phyloP scores from a whole-genome alignment of 2,113 vertebrate species.

The Apeltes quadracus region DNA sequence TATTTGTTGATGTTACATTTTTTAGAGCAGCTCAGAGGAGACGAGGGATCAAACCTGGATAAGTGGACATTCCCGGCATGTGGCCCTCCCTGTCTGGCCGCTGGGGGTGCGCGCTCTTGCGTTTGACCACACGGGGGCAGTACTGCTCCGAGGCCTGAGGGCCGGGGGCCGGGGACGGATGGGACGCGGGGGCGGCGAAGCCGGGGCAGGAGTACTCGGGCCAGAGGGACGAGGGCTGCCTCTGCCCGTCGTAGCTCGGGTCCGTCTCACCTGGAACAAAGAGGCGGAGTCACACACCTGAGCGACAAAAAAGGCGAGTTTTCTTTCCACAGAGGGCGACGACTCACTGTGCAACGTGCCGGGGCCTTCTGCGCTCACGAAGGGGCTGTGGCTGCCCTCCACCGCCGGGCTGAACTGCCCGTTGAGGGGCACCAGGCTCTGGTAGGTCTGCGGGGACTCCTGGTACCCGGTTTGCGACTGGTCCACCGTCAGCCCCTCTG shows the following conservation, averaged over 20 bases:
- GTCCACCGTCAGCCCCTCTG: conserved; percentile 68
- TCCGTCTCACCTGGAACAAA: conserved; percentile 67
- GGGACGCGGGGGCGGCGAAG: conserved; percentile 52
- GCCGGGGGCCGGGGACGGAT: conserved; percentile 44
- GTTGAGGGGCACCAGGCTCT: conserved; percentile 73
- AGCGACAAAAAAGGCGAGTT: background rate
- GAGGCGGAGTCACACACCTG: background rate
- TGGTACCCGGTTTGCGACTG: conserved; percentile 69
- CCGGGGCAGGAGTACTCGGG: conserved; percentile 69
- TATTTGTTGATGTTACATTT: background rate
- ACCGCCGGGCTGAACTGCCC: conserved; percentile 69
- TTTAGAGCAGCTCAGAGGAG: background rate
- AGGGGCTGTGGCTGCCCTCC: conserved; percentile 69
- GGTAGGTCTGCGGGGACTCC: conserved; percentile 76
- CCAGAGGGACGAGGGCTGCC: conserved; percentile 72
- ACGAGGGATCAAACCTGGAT: conserved; percentile 71
- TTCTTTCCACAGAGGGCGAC: background rate
- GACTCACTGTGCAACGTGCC: conserved; percentile 51
- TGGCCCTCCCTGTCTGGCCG: conserved; percentile 74
- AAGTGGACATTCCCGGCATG: conserved; percentile 76
- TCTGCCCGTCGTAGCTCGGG: conserved; percentile 69
- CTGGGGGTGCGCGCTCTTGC: conserved; percentile 63
- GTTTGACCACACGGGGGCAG: conserved; percentile 81
- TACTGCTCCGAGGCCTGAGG: conserved; percentile 68
- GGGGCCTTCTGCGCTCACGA: conserved; percentile 53